Percentiles rank a stretch among this genome's conserved stretches.
These are phyloP conservation scores for Chrysotoxum bicinctum DNA, from an alignment of 2,888 invertebrate genomes.

Conservation along the genomic window DNA sequence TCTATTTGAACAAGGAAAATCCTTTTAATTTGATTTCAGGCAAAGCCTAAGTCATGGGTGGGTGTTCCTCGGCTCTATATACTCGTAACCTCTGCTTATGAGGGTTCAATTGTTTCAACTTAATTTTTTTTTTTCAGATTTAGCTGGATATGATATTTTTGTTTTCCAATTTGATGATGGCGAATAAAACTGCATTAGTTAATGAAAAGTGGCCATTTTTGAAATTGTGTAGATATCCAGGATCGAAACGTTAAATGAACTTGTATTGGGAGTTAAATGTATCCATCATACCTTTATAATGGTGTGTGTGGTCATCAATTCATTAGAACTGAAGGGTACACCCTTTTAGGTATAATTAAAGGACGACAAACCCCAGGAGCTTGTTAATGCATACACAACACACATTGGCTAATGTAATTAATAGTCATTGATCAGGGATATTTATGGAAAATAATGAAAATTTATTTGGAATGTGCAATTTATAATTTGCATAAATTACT, in stretches of 20 bases:
- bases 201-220: constrained; percentile 36
- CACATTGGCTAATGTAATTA: constrained; percentile 53
- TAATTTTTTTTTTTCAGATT: background rate
- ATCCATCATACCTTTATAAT: background rate
- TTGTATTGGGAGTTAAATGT: background rate
- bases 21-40: constrained; percentile 69
- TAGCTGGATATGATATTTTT: background rate
- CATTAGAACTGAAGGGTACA: constrained; percentile 26
- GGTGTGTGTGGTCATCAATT: constrained; percentile 40
- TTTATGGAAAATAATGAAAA: constrained; percentile 60
- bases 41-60: background rate
- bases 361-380: constrained; percentile 20
- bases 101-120: constrained; percentile 31
- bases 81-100: background rate
- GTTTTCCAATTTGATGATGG: constrained; percentile 2
- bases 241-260: background rate
- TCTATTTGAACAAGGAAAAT: constrained; percentile 63
- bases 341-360: constrained; percentile 45
- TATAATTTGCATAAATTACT: constrained; percentile 48
- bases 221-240: background rate
- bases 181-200: constrained; percentile 21
- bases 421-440: constrained; percentile 60
- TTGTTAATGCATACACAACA: constrained; percentile 6
- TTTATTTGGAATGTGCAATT: constrained; percentile 51
- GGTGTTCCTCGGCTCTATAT: background rate